These are phyloP conservation scores for Pheosia tremula DNA, from an alignment of 2,888 invertebrate genomes.

Conservation along the genomic window DNA sequence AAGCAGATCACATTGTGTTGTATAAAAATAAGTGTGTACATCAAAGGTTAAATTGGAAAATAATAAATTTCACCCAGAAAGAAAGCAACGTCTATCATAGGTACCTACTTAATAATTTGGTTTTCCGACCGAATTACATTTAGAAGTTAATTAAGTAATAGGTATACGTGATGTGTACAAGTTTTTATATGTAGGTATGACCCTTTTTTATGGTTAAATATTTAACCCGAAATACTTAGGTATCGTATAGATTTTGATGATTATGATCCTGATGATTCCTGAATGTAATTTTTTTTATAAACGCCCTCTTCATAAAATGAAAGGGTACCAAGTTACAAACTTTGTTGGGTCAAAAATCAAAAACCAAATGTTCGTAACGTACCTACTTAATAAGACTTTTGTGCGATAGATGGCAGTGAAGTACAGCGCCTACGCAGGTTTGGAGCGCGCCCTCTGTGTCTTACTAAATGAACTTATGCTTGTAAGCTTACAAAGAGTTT, in stretches of 20 bases:
- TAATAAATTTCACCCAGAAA: neutral
- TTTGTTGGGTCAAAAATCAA: neutral
- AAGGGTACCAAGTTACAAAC: neutral
- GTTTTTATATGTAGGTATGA: neutral
- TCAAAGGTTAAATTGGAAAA: neutral
- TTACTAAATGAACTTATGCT: neutral
- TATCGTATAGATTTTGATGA: no score
- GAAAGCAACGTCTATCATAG: neutral
- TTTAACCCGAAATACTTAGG: no score
- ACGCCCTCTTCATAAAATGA: neutral
- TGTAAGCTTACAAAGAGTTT: neutral
- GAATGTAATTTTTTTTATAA: no score
- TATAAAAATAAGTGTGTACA: neutral
- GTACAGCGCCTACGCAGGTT: constrained; percentile 11
- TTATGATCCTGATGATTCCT: no score
- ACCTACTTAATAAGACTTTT: neutral
- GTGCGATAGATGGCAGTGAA: constrained; percentile 8
- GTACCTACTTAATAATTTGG: no score
- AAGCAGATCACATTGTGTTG: constrained; percentile 53
- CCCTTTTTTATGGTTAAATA: no score
- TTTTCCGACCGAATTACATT: no score
- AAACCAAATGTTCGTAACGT: neutral
- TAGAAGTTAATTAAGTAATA: no score
- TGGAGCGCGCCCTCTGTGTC: constrained; percentile 16
- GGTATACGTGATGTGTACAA: neutral